phyloP scores from a whole-genome alignment of 2,113 vertebrate species.

The Jaculus jaculus region DNA sequence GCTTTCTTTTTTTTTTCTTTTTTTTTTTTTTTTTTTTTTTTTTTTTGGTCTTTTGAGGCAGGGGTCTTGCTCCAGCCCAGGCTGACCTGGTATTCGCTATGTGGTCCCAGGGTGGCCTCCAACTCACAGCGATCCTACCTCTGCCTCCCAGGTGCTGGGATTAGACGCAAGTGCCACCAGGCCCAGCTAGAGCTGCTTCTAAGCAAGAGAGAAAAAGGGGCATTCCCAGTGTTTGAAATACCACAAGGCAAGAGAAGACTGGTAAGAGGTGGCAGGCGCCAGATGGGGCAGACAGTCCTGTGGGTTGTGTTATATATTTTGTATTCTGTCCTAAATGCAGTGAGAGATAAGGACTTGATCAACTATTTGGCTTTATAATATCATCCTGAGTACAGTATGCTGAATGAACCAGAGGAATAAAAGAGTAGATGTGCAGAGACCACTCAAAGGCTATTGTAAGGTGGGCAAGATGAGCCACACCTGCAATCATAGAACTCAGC shows the following conservation, averaged over 20 bases:
- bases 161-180: too few relatives aligned
- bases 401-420: slow-evolving; percentile 48
- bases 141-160: too few relatives aligned
- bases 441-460: not conserved
- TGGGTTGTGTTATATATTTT: slow-evolving; percentile 12
- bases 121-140: too few relatives aligned
- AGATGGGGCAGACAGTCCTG: not conserved
- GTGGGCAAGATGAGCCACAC: not conserved
- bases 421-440: not conserved
- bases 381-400: not conserved
- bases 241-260: not conserved
- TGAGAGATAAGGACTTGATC: slow-evolving; percentile 3
- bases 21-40: too few relatives aligned
- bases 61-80: too few relatives aligned
- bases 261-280: not conserved
- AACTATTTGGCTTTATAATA: slow-evolving; percentile 48
- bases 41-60: too few relatives aligned
- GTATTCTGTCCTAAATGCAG: slow-evolving; percentile 49
- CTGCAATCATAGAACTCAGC: not conserved
- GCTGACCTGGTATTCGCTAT: not conserved
- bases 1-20: too few relatives aligned
- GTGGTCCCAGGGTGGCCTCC: not conserved
- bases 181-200: too few relatives aligned
- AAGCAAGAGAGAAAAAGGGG: not conserved
- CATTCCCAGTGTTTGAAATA: not conserved